A percentile compares a stretch with the other conserved stretches of the same genome.
phyloP scores from a whole-genome alignment of 2,888 invertebrate genomes.

The Sthenelais limicola region DNA sequence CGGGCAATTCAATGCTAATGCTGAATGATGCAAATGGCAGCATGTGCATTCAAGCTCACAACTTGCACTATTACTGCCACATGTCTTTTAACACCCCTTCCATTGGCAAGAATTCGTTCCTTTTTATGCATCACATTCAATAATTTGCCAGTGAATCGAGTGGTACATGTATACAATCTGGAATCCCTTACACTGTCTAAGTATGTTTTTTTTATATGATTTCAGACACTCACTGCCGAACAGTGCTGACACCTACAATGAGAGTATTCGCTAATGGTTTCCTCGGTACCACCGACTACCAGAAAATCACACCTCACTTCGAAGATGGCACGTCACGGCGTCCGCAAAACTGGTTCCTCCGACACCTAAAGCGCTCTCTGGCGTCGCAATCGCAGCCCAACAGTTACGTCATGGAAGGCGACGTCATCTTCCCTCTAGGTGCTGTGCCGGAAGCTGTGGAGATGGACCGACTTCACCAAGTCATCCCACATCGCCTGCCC shows the following conservation, averaged over 20 bases:
- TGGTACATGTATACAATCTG: too few species aligned
- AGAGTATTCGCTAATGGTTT: conserved; percentile 17
- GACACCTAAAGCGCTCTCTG: neutral
- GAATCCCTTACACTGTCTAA: too few species aligned
- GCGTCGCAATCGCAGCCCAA: neutral
- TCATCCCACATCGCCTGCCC: too few species aligned
- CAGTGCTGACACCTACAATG: conserved; percentile 8
- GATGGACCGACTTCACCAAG: conserved; percentile 15
- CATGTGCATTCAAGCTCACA: too few species aligned
- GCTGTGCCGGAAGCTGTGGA: conserved; percentile 13
- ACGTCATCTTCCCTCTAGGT: neutral
- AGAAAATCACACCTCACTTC: conserved; percentile 20
- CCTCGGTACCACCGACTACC: conserved; percentile 17
- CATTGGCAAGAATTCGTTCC: too few species aligned
- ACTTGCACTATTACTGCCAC: too few species aligned
- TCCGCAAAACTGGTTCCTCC: neutral
- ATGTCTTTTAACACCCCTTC: too few species aligned
- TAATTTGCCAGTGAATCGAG: too few species aligned
- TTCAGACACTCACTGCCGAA: conserved; percentile 11
- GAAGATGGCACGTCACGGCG: neutral
- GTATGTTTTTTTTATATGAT: neutral
- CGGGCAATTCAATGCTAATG: too few species aligned
- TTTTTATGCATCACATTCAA: too few species aligned
- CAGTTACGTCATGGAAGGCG: neutral
- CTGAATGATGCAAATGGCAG: too few species aligned